Conservation (phyloP, 2,797 vertebrate species). For the Intellagama lesueurii region DNA sequence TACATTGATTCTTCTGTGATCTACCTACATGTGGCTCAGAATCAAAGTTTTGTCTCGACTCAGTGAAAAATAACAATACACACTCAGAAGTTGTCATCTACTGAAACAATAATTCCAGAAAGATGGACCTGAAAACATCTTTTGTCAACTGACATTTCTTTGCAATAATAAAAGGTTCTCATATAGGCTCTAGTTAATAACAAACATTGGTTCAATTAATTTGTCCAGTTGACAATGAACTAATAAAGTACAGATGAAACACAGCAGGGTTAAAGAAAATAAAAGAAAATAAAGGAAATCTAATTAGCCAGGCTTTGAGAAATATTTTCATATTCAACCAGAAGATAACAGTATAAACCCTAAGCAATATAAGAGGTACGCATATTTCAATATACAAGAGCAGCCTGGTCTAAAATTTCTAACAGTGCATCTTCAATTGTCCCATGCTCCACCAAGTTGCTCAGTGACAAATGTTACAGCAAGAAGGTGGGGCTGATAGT, state of each 20-base stretch:
- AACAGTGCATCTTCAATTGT: background rate
- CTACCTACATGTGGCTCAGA: background rate
- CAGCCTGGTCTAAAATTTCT: background rate
- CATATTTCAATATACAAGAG: background rate
- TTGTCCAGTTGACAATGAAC: background rate
- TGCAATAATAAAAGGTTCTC: too few relatives aligned
- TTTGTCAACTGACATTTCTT: background rate
- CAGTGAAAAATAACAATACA: background rate
- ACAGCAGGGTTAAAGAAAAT: background rate
- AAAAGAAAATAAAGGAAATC: background rate
- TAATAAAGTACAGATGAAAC: background rate
- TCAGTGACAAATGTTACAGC: background rate
- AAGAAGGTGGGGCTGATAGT: background rate
- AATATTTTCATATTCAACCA: background rate
- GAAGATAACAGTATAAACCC: background rate
- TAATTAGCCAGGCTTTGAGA: background rate
- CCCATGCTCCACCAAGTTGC: background rate
- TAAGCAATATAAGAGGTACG: background rate
- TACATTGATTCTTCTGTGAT: background rate
- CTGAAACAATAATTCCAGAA: background rate
- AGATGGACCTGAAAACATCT: background rate
- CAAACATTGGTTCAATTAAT: background rate
- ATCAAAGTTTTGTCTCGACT: background rate
- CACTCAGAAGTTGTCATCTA: background rate
- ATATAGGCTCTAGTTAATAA: background rate